phyloP scores from a whole-genome alignment of 2,888 invertebrate genomes.

The Listrodromus nycthemerus region DNA sequence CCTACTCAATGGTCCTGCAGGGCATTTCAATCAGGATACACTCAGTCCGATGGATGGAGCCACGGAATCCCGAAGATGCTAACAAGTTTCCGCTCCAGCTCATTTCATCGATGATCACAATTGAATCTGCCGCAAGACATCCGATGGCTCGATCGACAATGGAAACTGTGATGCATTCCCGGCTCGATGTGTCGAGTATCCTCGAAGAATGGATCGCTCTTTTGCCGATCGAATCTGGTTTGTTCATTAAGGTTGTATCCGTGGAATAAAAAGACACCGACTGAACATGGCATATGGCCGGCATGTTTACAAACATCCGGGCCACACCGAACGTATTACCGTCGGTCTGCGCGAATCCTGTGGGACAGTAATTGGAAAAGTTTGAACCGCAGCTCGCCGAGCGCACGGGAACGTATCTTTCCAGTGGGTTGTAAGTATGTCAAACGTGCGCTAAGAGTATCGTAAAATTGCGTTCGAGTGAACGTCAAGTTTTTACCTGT shows the following conservation, averaged over 20 bases:
- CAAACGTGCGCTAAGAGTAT: constrained; percentile 67
- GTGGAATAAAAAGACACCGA: too few species aligned
- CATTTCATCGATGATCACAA: background rate
- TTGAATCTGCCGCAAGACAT: background rate
- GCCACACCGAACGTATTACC: constrained; percentile 30
- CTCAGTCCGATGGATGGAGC: constrained; percentile 37
- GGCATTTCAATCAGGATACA: constrained; percentile 10
- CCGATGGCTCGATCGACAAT: background rate
- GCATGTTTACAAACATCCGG: constrained; percentile 51
- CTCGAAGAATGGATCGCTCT: too few species aligned
- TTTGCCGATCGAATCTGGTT: too few species aligned
- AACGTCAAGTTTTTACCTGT: constrained; percentile 64
- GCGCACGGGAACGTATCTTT: constrained; percentile 55
- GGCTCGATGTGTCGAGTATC: too few species aligned
- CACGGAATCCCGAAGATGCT: background rate
- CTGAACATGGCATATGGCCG: background rate
- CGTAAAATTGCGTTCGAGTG: constrained; percentile 65
- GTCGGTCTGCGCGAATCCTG: constrained; percentile 27
- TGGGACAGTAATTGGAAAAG: constrained; percentile 62
- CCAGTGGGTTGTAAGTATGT: constrained; percentile 63
- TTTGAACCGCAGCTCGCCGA: constrained; percentile 49
- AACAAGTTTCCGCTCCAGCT: background rate
- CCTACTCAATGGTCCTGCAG: background rate
- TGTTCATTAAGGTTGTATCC: too few species aligned
- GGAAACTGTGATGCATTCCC: too few species aligned